These are phyloP conservation scores for Boulengerochromis microlepis DNA, from an alignment of 2,113 vertebrate genomes.

Conservation along the genomic window DNA sequence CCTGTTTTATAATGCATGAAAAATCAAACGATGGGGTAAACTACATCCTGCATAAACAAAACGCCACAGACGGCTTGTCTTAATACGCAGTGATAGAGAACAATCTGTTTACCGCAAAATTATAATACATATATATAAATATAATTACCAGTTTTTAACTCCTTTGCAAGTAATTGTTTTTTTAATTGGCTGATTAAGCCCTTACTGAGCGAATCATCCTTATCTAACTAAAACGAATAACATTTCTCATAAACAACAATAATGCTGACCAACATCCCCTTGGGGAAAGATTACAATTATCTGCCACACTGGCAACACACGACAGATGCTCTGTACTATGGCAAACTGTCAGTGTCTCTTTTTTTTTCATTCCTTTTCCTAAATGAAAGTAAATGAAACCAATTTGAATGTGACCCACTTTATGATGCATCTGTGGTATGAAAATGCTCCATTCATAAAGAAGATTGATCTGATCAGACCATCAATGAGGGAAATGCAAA, in stretches of 20 bases:
- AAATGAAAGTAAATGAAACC: background rate
- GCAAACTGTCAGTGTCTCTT: background rate
- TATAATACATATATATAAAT: background rate
- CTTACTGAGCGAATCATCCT: conserved; percentile 32
- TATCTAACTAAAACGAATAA: conserved; percentile 16
- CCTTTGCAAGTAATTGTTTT: conserved; percentile 52
- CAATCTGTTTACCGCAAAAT: conserved; percentile 26
- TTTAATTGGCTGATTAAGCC: conserved; percentile 48
- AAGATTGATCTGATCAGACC: background rate
- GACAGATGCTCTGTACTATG: background rate
- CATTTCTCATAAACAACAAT: conserved; percentile 23
- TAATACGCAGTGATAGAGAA: conserved; percentile 23
- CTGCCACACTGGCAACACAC: conserved; percentile 2
- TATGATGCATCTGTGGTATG: background rate
- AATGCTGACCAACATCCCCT: conserved; percentile 49
- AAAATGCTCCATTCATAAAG: background rate
- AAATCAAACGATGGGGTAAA: conserved; percentile 31
- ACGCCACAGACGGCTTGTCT: background rate
- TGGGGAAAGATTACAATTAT: conserved; percentile 33
- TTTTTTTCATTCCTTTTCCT: background rate
- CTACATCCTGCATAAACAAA: conserved; percentile 26
- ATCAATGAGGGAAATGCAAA: background rate
- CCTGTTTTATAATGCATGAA: conserved; percentile 29
- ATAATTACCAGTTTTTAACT: background rate
- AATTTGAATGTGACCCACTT: background rate